These are phyloP conservation scores for Brevimyrus niger DNA, from an alignment of 2,113 vertebrate genomes.

Conservation along the genomic window DNA sequence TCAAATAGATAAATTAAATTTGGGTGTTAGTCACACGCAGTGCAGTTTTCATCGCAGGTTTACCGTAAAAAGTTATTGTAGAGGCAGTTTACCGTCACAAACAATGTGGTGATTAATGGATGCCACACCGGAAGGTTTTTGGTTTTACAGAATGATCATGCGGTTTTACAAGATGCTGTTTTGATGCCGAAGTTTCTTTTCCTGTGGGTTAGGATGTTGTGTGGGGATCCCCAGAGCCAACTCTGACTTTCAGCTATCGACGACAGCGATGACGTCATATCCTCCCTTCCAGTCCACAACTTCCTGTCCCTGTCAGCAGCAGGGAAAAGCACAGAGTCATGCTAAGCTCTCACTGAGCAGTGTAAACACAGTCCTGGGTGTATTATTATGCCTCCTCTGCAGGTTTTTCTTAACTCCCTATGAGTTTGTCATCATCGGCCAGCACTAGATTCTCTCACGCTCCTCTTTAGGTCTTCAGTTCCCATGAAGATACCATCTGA, in stretches of 20 bases:
- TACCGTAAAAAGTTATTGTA: not conserved
- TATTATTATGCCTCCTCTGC: not conserved
- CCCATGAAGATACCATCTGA: not conserved
- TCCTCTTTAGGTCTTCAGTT: not conserved
- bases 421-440: not conserved
- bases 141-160: not conserved
- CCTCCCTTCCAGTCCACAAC: not conserved
- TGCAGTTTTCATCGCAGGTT: not conserved
- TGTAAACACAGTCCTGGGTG: not conserved
- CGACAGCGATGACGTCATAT: not conserved
- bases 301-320: not conserved
- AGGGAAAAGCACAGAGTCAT: not conserved
- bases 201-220: not conserved
- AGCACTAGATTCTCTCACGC: not conserved
- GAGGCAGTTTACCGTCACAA: not conserved
- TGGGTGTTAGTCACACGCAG: not conserved
- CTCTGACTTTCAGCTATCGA: not conserved
- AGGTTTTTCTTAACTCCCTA: not conserved
- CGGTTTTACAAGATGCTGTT: not conserved
- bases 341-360: not conserved
- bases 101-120: not conserved
- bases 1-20: not conserved
- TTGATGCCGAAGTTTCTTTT: not conserved
- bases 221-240: slow-evolving; percentile 3
- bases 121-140: not conserved